Conservation (phyloP, 2,797 vertebrate genomes). For the Spinibarbus caldwelli region DNA sequence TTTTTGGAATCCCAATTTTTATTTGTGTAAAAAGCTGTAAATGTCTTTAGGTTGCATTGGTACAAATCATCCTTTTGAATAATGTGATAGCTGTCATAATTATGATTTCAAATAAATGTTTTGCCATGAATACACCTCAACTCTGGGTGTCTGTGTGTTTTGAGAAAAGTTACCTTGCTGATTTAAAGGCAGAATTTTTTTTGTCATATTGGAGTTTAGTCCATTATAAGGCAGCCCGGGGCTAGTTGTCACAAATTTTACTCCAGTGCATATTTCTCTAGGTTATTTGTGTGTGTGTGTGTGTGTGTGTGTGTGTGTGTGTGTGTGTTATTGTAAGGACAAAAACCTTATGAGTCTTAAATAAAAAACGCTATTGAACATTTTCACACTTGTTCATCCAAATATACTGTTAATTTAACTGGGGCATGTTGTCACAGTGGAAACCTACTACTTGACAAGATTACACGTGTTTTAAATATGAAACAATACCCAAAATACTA, state of each 20-base stretch:
- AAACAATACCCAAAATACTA: neutral
- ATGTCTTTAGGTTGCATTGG: slow-evolving; percentile 50
- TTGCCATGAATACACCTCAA: slow-evolving; percentile 52
- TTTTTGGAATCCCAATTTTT: neutral
- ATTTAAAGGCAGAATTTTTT: neutral
- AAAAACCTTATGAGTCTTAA: neutral
- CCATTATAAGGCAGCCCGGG: neutral
- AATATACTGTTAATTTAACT: neutral
- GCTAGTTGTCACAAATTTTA: neutral
- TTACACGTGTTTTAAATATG: neutral
- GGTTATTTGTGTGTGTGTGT: too few species aligned
- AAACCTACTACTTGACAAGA: neutral
- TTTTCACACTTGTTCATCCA: neutral
- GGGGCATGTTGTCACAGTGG: neutral
- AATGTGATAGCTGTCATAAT: slow-evolving; percentile 46
- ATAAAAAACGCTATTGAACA: neutral
- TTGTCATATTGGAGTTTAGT: neutral
- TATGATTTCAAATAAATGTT: slow-evolving; percentile 67
- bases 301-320: too few species aligned
- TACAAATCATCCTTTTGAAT: slow-evolving; percentile 7
- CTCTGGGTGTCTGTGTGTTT: neutral
- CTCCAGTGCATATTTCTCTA: neutral
- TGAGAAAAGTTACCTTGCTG: neutral
- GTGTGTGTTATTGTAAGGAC: too few species aligned
- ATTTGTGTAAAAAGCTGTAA: slow-evolving; percentile 37